Base-by-base conservation (phyloP, 2,888 invertebrate genomes). In the Carpatolechia fugitivella region DNA sequence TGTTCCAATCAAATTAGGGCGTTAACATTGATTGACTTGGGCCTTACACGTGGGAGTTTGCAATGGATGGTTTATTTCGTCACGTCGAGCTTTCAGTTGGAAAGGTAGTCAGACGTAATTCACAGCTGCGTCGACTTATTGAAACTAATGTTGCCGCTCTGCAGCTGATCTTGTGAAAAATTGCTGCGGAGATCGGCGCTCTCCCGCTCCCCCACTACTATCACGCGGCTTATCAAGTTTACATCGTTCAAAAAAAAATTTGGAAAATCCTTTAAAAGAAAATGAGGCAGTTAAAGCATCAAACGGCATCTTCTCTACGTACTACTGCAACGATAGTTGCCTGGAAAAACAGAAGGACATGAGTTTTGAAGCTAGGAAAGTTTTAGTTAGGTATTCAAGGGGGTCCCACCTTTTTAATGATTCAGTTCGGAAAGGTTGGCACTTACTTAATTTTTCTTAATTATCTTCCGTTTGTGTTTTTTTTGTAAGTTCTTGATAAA, bases 161-260 rank as follows among this genome's bases (percentile, higher is more conserved):
- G 62, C 51, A 52, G 51, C 56, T 58, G 64, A 62, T 60, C 62
- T 59, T 62, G 56, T 69, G 66, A 70, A 69, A 71, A 70, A 71
- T 68, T 56, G 62, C 59, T 62, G 64, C 57, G 65, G 64, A 61
- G 64, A 61, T 59, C 46, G 52, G 56, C 56, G 53, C 52, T 30
- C 56, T 52, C 38, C 13, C 3, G 33, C 13, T 1, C 50, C 50
- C 52, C 44, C 20, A 3, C 18, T 20, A 11, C 41, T 47, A 50
- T 48, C 51, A 49, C 40, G 59, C 55, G 57, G 60, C 65, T 63
- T 66, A 60, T 52, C 58, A n/a, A n/a, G n/a, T n/a, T n/a, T n/a
- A n/a, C n/a, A n/a, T n/a, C n/a, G n/a, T n/a, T n/a, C n/a, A n/a
- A n/a, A n/a, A n/a, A n/a, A n/a, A n/a, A n/a, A n/a, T n/a, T n/a